phyloP scores from a whole-genome alignment of 2,888 invertebrate genomes.

The Archaeoteleia sp. region DNA sequence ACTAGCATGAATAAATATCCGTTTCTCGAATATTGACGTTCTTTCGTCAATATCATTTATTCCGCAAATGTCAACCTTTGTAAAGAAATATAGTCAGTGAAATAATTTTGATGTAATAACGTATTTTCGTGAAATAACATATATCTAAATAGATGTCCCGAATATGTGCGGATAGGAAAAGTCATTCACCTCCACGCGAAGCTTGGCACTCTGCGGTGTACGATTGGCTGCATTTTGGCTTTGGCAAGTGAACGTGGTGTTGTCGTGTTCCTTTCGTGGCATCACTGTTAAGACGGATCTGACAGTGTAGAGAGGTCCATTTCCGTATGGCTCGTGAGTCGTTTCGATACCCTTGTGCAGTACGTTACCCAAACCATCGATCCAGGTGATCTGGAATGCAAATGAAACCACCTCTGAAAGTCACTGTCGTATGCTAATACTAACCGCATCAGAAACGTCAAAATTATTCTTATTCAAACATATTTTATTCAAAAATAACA shows the following conservation, averaged over 20 bases:
- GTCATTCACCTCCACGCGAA: constrained; percentile 84
- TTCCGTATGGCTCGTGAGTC: constrained; percentile 84
- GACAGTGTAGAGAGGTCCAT: constrained; percentile 89
- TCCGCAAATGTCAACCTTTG: too few relatives aligned
- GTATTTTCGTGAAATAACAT: constrained; percentile 27
- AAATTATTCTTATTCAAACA: constrained; percentile 20
- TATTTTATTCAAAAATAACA: too few relatives aligned
- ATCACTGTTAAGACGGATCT: constrained; percentile 89
- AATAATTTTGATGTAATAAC: constrained; percentile 31
- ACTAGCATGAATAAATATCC: too few relatives aligned
- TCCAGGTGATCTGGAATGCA: constrained; percentile 88
- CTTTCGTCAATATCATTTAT: too few relatives aligned
- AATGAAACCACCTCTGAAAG: constrained; percentile 44
- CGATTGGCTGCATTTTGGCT: constrained; percentile 94
- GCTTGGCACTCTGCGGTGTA: constrained; percentile 86
- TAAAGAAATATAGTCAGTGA: too few relatives aligned
- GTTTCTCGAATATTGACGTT: too few relatives aligned
- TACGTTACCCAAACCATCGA: constrained; percentile 91
- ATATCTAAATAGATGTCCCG: constrained; percentile 25
- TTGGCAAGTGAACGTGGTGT: constrained; percentile 93
- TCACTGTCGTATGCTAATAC: constrained; percentile 42
- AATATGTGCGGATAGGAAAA: constrained; percentile 33
- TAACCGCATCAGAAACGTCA: constrained; percentile 32
- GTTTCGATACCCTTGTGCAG: constrained; percentile 87
- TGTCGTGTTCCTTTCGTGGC: constrained; percentile 91